Percentiles rank a stretch among this genome's conserved stretches.
Evolutionary conservation across 92 coral and sea anemone species (phyloP).

Genomic region (Phymanthus crucifer): DNA sequence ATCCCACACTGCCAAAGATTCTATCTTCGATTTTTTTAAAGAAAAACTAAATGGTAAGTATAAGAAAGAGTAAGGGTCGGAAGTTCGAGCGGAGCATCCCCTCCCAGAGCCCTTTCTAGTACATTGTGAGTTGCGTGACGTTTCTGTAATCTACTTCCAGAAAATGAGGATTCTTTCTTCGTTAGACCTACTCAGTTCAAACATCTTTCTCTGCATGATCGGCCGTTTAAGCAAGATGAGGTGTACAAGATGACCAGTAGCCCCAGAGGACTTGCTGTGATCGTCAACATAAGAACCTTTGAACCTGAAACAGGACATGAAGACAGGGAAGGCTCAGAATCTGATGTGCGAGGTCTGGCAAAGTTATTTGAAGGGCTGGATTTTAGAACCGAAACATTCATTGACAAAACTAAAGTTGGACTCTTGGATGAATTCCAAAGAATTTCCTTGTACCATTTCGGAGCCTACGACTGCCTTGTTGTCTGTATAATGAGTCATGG

Average conservation of each 20-base stretch:
- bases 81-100: too few species aligned
- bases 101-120: too few species aligned
- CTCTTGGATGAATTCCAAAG: constrained; percentile 25
- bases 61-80: too few species aligned
- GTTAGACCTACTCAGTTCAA: constrained; percentile 13
- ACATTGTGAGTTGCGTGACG: too few species aligned
- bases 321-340: constrained; percentile 64
- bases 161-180: background rate
- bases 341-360: constrained; percentile 41
- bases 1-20: too few species aligned
- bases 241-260: constrained; percentile 68
- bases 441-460: constrained; percentile 38
- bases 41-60: too few species aligned
- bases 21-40: too few species aligned
- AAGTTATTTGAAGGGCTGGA: constrained; percentile 58
- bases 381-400: constrained; percentile 27
- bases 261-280: constrained; percentile 79
- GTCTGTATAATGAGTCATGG: constrained; percentile 92
- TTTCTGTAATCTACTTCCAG: too few species aligned
- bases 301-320: constrained; percentile 18
- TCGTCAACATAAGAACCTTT: constrained; percentile 65
- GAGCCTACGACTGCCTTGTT: constrained; percentile 67
- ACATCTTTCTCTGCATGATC: constrained; percentile 17
- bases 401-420: constrained; percentile 27
- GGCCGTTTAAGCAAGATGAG: constrained; percentile 18